Base-by-base conservation (phyloP, 92 coral and sea anemone species). In the Porites rus region DNA sequence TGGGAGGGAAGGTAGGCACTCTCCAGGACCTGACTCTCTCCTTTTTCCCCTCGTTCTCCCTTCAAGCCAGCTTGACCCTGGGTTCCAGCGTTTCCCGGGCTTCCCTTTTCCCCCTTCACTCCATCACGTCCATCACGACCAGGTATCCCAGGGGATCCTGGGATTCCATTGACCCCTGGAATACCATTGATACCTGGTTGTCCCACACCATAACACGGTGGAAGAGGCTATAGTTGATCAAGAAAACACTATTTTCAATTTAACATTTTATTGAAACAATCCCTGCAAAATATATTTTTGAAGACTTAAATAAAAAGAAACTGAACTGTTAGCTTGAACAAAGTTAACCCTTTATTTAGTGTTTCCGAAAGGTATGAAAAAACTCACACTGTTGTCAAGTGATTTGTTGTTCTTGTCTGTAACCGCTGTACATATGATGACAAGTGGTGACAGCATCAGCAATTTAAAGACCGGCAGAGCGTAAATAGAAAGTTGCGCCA, bases 41-140 rank as follows among this genome's bases (percentile, higher is more conserved):
- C 62, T 50, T 50, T 73, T 21, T 73, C 43, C 61, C 77, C 77
- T 50, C 38, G 77, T 22, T 22, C 24, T 22, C 24, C 24, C 24
- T 22, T 22, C 24, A 22, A 22, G 11, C 77, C 77, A 21, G 43
- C 8, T 14, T 10, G 78, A 6, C 65, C 65, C 64, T 74, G 78
- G 50, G 6, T 12, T 7, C 78, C 78, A 74, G 78, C 28, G 1
- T 74, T 24, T 74, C 78, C 78, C 46, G 59, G 59, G 59, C 59
- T 53, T 8, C 59, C 59, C 12, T 53, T 8, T 53, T 53, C 59
- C 12, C 59, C 59, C 12, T 53, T 53, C 10, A 53, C 13, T 1
- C 59, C 59, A 12, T 53, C 59, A 53, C 72, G 72, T 68, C 72
- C 72, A 68, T 68, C 72, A 68, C 38, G 72, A 6, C 72, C 72